Evolutionary conservation across 2,888 invertebrate species (phyloP).

Genomic region (Eristalinus aeneus): DNA sequence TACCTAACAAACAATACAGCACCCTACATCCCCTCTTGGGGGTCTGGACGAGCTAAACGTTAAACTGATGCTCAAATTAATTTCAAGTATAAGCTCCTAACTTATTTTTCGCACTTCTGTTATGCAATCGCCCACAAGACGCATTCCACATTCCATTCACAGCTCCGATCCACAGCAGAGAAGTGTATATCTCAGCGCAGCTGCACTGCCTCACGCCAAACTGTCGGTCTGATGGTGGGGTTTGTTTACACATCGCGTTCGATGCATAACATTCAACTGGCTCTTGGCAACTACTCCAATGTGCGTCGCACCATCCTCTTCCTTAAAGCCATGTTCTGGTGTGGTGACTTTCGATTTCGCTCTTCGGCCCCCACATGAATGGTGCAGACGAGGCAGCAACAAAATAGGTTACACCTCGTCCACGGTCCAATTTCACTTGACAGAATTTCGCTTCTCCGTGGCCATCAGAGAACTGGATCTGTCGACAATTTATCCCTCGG

Average conservation of each 20-base stretch:
- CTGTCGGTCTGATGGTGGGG: background rate
- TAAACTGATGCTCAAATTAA: too few species aligned
- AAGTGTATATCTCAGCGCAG: conserved; percentile 10
- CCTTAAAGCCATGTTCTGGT: conserved; percentile 54
- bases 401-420: conserved; percentile 49
- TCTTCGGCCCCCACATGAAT: conserved; percentile 15
- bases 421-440: conserved; percentile 13
- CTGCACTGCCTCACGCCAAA: background rate
- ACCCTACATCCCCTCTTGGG: too few species aligned
- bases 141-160: background rate
- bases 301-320: conserved; percentile 18
- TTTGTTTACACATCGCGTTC: conserved; percentile 35
- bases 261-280: conserved; percentile 11
- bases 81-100: too few species aligned
- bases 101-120: too few species aligned
- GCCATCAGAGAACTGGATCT: background rate
- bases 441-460: conserved; percentile 1
- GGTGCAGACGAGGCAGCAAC: background rate
- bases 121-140: background rate
- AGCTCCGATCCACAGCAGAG: background rate
- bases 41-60: too few species aligned
- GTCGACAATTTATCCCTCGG: background rate
- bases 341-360: conserved; percentile 62
- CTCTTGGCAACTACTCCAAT: conserved; percentile 10
- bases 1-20: too few species aligned